Percentiles rank a stretch among this genome's conserved stretches.
Conservation (phyloP, 2,797 vertebrate genomes). For the Odontamblyopus rebecca region DNA sequence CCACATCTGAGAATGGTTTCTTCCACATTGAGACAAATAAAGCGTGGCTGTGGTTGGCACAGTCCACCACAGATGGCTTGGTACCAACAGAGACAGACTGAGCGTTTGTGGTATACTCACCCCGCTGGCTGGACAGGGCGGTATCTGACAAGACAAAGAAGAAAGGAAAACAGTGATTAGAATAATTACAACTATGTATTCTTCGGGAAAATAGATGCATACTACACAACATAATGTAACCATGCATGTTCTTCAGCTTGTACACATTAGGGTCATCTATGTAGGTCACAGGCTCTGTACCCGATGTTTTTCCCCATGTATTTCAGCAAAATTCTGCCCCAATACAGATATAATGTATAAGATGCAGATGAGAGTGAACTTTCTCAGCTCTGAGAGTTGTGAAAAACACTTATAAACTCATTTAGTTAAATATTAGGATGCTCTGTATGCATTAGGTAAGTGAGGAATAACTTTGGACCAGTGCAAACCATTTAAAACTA, state of each 20-base stretch:
- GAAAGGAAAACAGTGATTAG: conserved; percentile 22
- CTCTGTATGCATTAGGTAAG: too few relatives aligned
- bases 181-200: not conserved
- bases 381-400: too few relatives aligned
- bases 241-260: not conserved
- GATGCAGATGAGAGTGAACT: too few relatives aligned
- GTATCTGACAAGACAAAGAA: conserved; percentile 59
- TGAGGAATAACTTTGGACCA: too few relatives aligned
- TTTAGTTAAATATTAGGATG: too few relatives aligned
- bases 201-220: not conserved
- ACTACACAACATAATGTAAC: not conserved
- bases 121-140: conserved; percentile 68
- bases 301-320: too few relatives aligned
- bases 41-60: conserved; percentile 25
- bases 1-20: conserved; percentile 51
- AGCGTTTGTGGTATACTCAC: conserved; percentile 58
- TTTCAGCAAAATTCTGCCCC: too few relatives aligned
- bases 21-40: conserved; percentile 50
- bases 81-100: conserved; percentile 38
- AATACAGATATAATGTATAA: too few relatives aligned
- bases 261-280: not conserved
- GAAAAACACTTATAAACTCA: too few relatives aligned
- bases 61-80: conserved; percentile 41
- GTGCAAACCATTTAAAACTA: too few relatives aligned
- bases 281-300: not conserved